A percentile compares a stretch with the other conserved stretches of the same genome.
Evolutionary conservation across 2,888 invertebrate species (phyloP).

Genomic region (Andrena camellia): DNA sequence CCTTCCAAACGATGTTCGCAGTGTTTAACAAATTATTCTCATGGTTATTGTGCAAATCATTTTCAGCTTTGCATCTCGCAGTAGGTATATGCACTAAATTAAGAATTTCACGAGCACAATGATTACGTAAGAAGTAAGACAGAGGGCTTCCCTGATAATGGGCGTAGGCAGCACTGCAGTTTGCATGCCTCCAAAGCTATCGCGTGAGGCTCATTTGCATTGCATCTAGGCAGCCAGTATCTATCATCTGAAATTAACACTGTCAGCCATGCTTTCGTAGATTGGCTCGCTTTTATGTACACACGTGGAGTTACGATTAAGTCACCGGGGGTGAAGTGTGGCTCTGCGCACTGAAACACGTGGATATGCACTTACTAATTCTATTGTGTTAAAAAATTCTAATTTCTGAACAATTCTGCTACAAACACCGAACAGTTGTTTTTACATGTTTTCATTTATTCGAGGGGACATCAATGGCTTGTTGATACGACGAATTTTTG

Average conservation of each 20-base stretch:
- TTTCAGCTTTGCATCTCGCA: conserved; percentile 5
- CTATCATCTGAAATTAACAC: conserved; percentile 84
- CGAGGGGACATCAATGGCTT: too few relatives aligned
- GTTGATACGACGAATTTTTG: too few relatives aligned
- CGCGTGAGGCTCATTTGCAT: conserved; percentile 82
- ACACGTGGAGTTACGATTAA: conserved; percentile 74
- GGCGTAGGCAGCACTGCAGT: conserved; percentile 40
- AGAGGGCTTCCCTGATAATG: conserved; percentile 39
- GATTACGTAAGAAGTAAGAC: conserved; percentile 48
- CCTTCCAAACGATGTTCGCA: not conserved
- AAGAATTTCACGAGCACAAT: conserved; percentile 28
- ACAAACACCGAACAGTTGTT: too few relatives aligned
- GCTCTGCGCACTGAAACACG: not conserved
- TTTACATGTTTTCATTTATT: too few relatives aligned
- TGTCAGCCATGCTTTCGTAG: conserved; percentile 78
- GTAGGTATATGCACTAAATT: conserved; percentile 8
- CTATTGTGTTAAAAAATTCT: too few relatives aligned
- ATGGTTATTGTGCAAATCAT: not conserved
- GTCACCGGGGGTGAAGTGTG: conserved; percentile 73
- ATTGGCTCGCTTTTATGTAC: conserved; percentile 75
- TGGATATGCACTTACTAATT: not conserved
- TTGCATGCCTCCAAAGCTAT: conserved; percentile 73
- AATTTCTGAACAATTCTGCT: too few relatives aligned
- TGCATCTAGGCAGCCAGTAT: conserved; percentile 73
- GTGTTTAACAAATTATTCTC: not conserved